These are phyloP conservation scores for Carpatolechia fugitivella DNA, from an alignment of 2,888 invertebrate genomes.

Conservation along the genomic window DNA sequence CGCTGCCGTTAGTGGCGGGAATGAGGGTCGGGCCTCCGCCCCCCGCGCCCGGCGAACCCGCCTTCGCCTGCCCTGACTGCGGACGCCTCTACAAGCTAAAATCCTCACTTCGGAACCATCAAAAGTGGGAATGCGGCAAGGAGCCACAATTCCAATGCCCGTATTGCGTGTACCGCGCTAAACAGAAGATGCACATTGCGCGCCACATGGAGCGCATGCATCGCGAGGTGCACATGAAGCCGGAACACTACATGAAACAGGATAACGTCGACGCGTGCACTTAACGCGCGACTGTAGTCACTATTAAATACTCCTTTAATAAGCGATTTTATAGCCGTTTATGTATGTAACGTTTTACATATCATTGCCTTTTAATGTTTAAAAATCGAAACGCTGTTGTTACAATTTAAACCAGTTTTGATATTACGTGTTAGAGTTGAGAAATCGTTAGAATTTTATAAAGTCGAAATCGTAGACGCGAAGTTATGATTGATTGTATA, in stretches of 20 bases:
- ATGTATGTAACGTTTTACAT: constrained; percentile 36
- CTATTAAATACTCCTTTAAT: constrained; percentile 47
- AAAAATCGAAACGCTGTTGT: constrained; percentile 12
- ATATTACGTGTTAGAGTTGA: constrained; percentile 18
- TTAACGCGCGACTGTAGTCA: constrained; percentile 41
- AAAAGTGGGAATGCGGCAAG: constrained; percentile 92
- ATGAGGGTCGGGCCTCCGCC: constrained; percentile 71
- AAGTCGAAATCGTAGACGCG: constrained; percentile 14
- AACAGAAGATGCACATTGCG: constrained; percentile 91
- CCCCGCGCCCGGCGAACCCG: constrained; percentile 67
- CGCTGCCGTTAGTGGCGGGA: constrained; percentile 83
- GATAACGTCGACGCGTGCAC: constrained; percentile 77
- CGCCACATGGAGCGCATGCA: constrained; percentile 91
- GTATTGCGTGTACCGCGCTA: constrained; percentile 90
- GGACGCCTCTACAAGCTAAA: constrained; percentile 92
- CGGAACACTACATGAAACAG: constrained; percentile 70
- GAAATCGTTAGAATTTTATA: constrained; percentile 29
- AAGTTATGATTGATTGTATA: constrained; percentile 12
- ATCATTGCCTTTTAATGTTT: constrained; percentile 35
- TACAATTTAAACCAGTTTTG: constrained; percentile 20
- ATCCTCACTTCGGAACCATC: constrained; percentile 89
- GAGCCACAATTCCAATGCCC: constrained; percentile 91
- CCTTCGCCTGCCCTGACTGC: constrained; percentile 89
- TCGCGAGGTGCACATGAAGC: constrained; percentile 80
- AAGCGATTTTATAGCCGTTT: constrained; percentile 22